phyloP scores from a whole-genome alignment of 2,797 vertebrate species.

The Toxotes lorentzi region DNA sequence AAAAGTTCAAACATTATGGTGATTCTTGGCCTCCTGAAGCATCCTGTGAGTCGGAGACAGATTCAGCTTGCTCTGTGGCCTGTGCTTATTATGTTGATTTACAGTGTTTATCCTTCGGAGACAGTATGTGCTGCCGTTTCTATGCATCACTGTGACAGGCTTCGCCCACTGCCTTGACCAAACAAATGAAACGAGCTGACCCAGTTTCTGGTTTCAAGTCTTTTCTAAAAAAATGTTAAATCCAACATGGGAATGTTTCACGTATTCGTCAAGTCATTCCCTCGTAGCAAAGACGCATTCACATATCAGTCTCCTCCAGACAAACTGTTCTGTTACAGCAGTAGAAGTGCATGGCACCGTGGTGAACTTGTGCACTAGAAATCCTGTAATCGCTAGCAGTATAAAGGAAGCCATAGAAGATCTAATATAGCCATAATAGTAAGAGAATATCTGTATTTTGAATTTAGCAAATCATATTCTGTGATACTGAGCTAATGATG shows the following conservation, averaged over 20 bases:
- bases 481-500: constrained; percentile 56
- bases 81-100: constrained; percentile 52
- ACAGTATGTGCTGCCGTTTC: constrained; percentile 59
- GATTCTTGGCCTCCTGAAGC: constrained; percentile 31
- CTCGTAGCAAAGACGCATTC: constrained; percentile 20
- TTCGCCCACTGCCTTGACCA: constrained; percentile 79
- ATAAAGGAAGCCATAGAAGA: constrained; percentile 74
- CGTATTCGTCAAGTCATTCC: constrained; percentile 33
- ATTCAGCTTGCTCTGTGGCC: constrained; percentile 68
- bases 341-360: constrained; percentile 70
- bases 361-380: constrained; percentile 67
- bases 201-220: constrained; percentile 23
- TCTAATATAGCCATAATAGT: constrained; percentile 74
- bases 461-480: constrained; percentile 60
- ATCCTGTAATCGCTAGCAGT: constrained; percentile 54
- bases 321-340: constrained; percentile 21
- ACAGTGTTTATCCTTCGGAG: constrained; percentile 21
- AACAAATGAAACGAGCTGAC: constrained; percentile 39
- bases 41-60: constrained; percentile 30
- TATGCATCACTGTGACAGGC: constrained; percentile 82
- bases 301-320: constrained; percentile 21
- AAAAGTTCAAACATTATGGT: background rate
- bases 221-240: constrained; percentile 29
- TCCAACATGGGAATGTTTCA: constrained; percentile 26
- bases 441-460: constrained; percentile 62